phyloP scores from a whole-genome alignment of 2,797 vertebrate genomes.

The Botia almorhae region DNA sequence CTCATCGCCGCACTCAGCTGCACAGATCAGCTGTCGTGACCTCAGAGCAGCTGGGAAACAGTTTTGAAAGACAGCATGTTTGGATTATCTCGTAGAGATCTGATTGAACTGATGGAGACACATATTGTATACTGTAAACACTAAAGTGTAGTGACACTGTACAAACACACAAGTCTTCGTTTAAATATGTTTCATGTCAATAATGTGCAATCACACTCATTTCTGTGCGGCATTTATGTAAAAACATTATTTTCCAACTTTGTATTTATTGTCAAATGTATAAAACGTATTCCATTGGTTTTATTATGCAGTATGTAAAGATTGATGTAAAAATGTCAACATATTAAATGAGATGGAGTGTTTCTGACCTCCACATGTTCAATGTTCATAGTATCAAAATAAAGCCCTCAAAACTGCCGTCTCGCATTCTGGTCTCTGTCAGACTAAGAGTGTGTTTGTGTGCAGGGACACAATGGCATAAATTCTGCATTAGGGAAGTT shows the following conservation, averaged over 20 bases:
- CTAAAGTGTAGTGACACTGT: constrained; percentile 5
- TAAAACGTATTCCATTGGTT: neutral
- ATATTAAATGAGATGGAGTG: neutral
- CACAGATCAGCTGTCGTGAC: neutral
- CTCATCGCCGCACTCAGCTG: neutral
- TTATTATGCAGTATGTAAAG: constrained; percentile 1
- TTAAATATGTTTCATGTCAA: neutral
- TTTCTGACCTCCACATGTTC: neutral
- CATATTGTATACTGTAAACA: constrained; percentile 6
- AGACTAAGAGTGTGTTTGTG: neutral
- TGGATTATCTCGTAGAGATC: neutral
- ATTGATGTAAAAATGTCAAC: neutral
- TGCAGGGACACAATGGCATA: neutral
- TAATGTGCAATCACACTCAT: constrained; percentile 1
- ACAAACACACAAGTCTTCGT: constrained; percentile 18
- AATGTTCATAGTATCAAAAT: neutral
- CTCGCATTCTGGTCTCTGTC: neutral
- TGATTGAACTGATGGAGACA: neutral
- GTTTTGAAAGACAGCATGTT: constrained; percentile 18
- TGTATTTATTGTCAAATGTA: constrained; percentile 38
- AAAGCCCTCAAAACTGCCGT: neutral
- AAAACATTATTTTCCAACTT: neutral
- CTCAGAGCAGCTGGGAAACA: constrained; percentile 4
- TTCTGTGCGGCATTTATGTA: constrained; percentile 12
- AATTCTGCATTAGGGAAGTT: constrained; percentile 16